A percentile compares a stretch with the other conserved stretches of the same genome.
Evolutionary conservation across 2,888 invertebrate species (phyloP).

Genomic region (Troides oblongomaculatus): DNA sequence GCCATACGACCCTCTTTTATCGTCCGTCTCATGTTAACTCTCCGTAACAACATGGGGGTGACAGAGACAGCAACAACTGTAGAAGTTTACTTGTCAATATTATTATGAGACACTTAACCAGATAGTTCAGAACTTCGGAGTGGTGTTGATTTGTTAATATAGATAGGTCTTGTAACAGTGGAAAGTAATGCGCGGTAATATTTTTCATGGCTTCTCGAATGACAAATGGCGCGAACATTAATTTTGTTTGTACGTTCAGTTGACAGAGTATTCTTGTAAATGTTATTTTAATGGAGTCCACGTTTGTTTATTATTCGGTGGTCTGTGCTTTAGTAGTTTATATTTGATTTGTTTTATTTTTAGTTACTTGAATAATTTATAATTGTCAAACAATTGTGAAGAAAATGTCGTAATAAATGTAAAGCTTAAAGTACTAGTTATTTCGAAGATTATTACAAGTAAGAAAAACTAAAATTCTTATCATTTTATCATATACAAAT

Average conservation of each 20-base stretch:
- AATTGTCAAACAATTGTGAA: background rate
- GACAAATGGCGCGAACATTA: constrained; percentile 50
- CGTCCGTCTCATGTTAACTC: constrained; percentile 40
- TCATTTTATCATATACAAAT: too few relatives aligned
- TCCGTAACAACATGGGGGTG: constrained; percentile 29
- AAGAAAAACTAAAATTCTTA: background rate
- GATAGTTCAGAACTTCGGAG: constrained; percentile 39
- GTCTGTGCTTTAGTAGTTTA: constrained; percentile 41
- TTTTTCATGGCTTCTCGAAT: constrained; percentile 52
- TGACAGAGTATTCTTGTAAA: constrained; percentile 52
- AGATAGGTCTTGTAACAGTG: constrained; percentile 39
- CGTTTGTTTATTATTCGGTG: constrained; percentile 34
- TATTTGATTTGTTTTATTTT: constrained; percentile 39
- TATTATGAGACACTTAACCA: constrained; percentile 41
- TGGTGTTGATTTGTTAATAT: constrained; percentile 36
- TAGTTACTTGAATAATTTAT: background rate
- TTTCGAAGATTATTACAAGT: background rate
- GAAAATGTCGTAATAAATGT: background rate
- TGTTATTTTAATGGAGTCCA: constrained; percentile 52
- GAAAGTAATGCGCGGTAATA: constrained; percentile 38
- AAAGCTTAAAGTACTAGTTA: background rate
- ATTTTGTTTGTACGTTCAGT: constrained; percentile 52
- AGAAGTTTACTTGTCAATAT: constrained; percentile 31
- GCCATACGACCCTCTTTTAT: constrained; percentile 59
- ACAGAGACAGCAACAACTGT: constrained; percentile 39